phyloP scores from a whole-genome alignment of 2,113 vertebrate genomes.

The Enhydra lutris region DNA sequence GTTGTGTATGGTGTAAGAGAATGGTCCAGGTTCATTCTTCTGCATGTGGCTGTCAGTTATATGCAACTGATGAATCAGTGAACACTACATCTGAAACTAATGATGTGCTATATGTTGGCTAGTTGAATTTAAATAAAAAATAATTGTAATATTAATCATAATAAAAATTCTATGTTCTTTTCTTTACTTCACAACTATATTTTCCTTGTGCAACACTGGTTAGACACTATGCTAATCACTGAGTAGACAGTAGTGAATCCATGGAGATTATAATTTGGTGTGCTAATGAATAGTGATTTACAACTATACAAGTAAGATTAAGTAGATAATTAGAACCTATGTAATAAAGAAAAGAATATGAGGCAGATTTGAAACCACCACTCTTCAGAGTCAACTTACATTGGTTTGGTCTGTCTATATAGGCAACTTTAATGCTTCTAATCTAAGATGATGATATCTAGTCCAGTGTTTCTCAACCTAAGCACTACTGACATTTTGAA shows the following conservation, averaged over 20 bases:
- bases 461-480: not conserved
- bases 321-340: not conserved
- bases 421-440: not conserved
- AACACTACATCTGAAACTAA: no score
- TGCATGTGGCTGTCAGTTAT: no score
- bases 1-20: no score
- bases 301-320: not conserved
- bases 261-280: not conserved
- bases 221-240: not conserved
- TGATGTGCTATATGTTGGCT: no score
- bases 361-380: not conserved
- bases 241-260: not conserved
- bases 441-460: not conserved
- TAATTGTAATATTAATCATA: not conserved
- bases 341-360: not conserved
- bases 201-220: not conserved
- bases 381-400: not conserved
- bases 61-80: no score
- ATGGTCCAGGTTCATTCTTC: no score
- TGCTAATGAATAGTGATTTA: not conserved
- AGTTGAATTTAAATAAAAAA: not conserved
- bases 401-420: not conserved
- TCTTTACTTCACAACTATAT: not conserved
- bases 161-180: not conserved
- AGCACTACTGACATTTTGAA: not conserved